These are phyloP conservation scores for Aeoliscus strigatus DNA, from an alignment of 2,797 vertebrate species.

Conservation along the genomic window DNA sequence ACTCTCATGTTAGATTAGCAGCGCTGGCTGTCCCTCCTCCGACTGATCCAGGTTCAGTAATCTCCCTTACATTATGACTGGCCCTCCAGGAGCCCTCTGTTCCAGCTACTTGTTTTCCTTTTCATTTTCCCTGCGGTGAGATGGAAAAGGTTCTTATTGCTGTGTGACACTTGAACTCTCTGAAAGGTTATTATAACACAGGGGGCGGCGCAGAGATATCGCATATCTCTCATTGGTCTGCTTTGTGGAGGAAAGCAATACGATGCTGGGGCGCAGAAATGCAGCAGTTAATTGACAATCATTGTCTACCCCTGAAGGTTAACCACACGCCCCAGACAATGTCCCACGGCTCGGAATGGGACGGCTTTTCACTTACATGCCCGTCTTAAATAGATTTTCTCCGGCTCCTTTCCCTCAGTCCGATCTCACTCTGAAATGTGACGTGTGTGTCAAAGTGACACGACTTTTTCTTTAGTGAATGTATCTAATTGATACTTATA, in stretches of 20 bases:
- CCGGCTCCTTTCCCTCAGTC: conserved; percentile 46
- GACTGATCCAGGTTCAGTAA: conserved; percentile 70
- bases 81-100: conserved; percentile 63
- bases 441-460: conserved; percentile 39
- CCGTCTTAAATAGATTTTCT: conserved; percentile 68
- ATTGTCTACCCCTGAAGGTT: conserved; percentile 77
- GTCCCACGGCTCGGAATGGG: conserved; percentile 67
- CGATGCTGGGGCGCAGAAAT: conserved; percentile 63
- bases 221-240: conserved; percentile 68
- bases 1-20: conserved; percentile 71
- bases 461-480: conserved; percentile 41
- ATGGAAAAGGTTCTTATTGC: conserved; percentile 75
- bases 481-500: conserved; percentile 54
- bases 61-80: conserved; percentile 66
- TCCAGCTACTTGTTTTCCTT: conserved; percentile 79
- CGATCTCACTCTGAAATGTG: conserved; percentile 36
- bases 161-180: conserved; percentile 78
- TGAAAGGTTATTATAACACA: conserved; percentile 81
- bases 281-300: conserved; percentile 77
- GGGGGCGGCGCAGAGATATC: conserved; percentile 55
- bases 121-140: conserved; percentile 75
- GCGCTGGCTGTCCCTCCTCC: conserved; percentile 45
- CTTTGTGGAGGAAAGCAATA: conserved; percentile 61
- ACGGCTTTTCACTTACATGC: conserved; percentile 70
- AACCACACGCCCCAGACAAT: conserved; percentile 69